Evolutionary conservation across 2,888 invertebrate species (phyloP), one percentile per base, ranked within the genome.

Genomic region (Latheticus oryzae): DNA sequence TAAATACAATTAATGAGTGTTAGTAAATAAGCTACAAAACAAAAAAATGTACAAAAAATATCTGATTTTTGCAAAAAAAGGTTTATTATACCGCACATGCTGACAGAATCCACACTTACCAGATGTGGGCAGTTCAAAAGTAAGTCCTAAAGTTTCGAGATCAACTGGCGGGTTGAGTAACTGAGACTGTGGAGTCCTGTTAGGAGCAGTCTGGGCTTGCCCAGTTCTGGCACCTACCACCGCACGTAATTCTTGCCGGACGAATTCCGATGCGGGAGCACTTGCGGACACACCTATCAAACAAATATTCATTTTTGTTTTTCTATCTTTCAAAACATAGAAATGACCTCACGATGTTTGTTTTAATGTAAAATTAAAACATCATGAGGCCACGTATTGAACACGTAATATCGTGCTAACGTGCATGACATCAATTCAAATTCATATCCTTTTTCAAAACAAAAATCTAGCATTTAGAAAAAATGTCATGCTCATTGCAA

Each of bases 171-270:
- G 73, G 23, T 63, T 62, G 28, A 48, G 57, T 17, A 63, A 51
- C 26, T 59, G 59, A 35, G 55, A 63, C 73, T 72, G 54, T 66
- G 71, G 77, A 73, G 73, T 76, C 78, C 67, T 75, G 77, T 67
- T 47, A 26, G 65, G 58, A 16, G 64, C 58, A 15, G 70, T 65
- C 45, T 67, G 64, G 74, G 82, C 65, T 64, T 76, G 76, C 19
- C 78, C 78, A 23, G 90, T 89, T 72, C 95, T 85, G 48, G 91
- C 93, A 65, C 91, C 93, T 57, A 95, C 94, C 62, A 91, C 89
- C 38, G 93, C 93, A 68, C 95, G 85, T 72, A 96, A 81, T 80
- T 95, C 94, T 81, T 95, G 93, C 73, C 94, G 87, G 67, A 95
- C 95, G 80, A 90, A 95, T 81, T 95, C 95, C 42, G 93, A 91